These are phyloP conservation scores for Ophioninae sp. DNA, from an alignment of 2,888 invertebrate species.

Conservation along the genomic window DNA sequence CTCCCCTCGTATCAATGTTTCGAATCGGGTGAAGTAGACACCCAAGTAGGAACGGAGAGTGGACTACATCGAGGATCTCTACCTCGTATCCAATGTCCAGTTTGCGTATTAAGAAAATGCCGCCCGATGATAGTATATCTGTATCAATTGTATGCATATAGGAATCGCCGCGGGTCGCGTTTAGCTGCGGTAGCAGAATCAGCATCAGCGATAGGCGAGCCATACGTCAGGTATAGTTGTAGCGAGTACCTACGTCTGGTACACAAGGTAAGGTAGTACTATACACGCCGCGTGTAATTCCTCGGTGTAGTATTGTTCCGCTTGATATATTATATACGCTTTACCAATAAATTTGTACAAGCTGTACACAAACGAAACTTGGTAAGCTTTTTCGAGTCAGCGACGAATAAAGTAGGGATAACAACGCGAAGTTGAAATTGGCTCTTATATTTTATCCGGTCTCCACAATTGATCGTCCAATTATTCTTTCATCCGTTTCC, in stretches of 20 bases:
- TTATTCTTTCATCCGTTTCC: not conserved
- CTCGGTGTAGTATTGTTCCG: constrained; percentile 46
- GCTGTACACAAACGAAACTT: constrained; percentile 7
- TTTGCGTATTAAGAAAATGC: constrained; percentile 68
- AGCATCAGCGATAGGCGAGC: constrained; percentile 52
- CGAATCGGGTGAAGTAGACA: not conserved
- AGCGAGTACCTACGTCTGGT: constrained; percentile 53
- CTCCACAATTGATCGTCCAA: constrained; percentile 10
- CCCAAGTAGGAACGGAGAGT: constrained; percentile 49
- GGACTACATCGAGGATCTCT: constrained; percentile 64
- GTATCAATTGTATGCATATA: constrained; percentile 81
- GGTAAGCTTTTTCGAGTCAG: not conserved
- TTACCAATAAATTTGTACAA: constrained; percentile 44
- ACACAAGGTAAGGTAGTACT: not conserved
- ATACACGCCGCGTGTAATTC: constrained; percentile 29
- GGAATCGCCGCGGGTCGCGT: constrained; percentile 54
- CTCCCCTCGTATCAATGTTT: constrained; percentile 1
- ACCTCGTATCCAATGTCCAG: constrained; percentile 49
- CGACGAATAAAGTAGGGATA: not conserved
- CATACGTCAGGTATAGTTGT: constrained; percentile 35
- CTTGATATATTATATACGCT: constrained; percentile 33
- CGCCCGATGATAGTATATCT: constrained; percentile 79
- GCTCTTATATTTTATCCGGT: constrained; percentile 6
- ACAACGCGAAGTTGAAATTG: not conserved
- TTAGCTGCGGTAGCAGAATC: constrained; percentile 39